Conservation (phyloP, 2,797 vertebrate species). For the Oceanodroma leucorhoa region DNA sequence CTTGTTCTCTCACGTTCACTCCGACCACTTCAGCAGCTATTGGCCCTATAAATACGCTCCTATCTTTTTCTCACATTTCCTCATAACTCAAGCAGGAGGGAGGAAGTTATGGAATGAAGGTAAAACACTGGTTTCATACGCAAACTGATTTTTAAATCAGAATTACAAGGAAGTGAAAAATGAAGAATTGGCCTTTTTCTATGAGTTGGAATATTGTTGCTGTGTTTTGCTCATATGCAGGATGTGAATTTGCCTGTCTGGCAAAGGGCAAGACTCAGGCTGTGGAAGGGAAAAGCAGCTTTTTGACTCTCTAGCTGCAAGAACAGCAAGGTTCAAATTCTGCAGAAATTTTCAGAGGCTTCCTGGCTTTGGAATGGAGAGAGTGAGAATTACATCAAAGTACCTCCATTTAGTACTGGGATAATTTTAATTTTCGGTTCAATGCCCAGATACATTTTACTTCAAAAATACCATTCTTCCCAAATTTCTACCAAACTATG, state of each 20-base stretch:
- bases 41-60: background rate
- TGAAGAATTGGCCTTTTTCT: background rate
- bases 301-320: background rate
- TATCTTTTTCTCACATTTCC: background rate
- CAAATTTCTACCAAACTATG: background rate
- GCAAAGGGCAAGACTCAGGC: accelerated
- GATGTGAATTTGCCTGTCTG: background rate
- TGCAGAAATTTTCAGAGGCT: background rate
- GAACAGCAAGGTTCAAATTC: background rate
- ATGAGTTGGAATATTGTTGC: background rate
- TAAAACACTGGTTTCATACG: background rate
- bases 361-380: background rate
- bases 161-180: background rate
- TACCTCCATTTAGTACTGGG: background rate
- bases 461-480: background rate
- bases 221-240: background rate
- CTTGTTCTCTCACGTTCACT: background rate
- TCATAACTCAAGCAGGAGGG: background rate
- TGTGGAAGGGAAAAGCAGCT: background rate
- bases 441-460: background rate
- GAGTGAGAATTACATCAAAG: background rate
- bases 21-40: background rate
- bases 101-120: background rate
- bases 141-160: background rate
- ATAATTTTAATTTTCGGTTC: background rate